Evolutionary conservation across 2,888 invertebrate species (phyloP).

Genomic region (Leptura quadrifasciata): DNA sequence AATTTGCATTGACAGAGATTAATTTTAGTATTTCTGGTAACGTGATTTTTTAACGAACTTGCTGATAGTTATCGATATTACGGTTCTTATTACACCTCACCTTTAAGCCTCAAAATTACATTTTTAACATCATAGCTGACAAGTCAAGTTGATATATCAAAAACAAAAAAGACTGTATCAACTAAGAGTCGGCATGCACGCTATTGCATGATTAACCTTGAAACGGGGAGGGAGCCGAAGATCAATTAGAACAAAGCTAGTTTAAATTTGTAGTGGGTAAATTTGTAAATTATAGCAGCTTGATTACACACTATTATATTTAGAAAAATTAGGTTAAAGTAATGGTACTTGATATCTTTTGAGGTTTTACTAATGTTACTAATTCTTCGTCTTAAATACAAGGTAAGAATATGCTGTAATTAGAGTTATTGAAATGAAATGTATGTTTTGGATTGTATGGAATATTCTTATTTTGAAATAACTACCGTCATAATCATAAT

Average conservation of each 20-base stretch:
- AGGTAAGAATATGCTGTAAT: no score
- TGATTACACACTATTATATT: not conserved
- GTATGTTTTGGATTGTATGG: no score
- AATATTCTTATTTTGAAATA: no score
- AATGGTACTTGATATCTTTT: not conserved
- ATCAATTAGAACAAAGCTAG: constrained; percentile 16
- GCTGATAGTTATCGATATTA: constrained; percentile 14
- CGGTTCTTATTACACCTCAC: not conserved
- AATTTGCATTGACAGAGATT: constrained; percentile 10
- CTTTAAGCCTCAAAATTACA: not conserved
- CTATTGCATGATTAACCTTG: constrained; percentile 35
- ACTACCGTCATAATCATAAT: no score
- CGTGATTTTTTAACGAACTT: constrained; percentile 17
- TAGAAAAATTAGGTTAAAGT: constrained; percentile 3
- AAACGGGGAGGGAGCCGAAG: not conserved
- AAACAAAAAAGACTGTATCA: constrained; percentile 27
- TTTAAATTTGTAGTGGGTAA: constrained; percentile 15
- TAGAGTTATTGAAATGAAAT: no score
- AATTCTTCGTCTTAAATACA: no score
- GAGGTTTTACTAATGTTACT: not conserved
- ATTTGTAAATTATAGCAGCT: constrained; percentile 12
- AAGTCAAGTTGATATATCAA: constrained; percentile 29
- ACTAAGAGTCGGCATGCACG: constrained; percentile 15
- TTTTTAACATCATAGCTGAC: constrained; percentile 27
- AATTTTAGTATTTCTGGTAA: constrained; percentile 11